These are phyloP conservation scores for Mormyrus proboscirostris DNA, from an alignment of 2,797 vertebrate genomes.

Conservation along the genomic window DNA sequence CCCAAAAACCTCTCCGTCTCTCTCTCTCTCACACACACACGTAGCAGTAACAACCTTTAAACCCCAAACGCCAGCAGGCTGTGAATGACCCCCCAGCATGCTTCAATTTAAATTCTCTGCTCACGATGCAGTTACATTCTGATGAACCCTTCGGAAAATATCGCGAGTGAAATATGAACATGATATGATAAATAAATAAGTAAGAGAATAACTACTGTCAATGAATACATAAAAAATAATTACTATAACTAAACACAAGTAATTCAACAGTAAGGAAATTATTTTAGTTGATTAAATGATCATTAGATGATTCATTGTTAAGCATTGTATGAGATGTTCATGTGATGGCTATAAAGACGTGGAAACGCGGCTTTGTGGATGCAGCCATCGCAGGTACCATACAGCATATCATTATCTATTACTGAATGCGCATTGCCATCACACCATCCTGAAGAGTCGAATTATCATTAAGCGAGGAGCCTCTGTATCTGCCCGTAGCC, in stretches of 20 bases:
- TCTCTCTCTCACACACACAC: background rate
- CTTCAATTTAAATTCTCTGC: background rate
- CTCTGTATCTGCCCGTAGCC: background rate
- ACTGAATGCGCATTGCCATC: background rate
- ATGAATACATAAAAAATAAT: background rate
- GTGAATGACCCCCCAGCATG: background rate
- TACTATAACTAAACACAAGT: background rate
- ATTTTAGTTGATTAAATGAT: background rate
- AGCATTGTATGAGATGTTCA: background rate
- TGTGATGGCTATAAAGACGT: background rate
- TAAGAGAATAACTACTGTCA: background rate
- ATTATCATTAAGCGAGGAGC: background rate
- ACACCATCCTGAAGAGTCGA: too few relatives aligned
- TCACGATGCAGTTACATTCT: background rate
- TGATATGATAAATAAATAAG: background rate
- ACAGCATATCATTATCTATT: too few relatives aligned
- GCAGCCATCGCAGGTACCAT: background rate
- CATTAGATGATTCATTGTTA: background rate
- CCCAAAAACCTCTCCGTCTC: background rate
- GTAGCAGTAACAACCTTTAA: background rate
- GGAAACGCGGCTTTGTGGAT: background rate
- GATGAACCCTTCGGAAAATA: background rate
- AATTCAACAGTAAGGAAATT: background rate
- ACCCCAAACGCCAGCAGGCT: background rate
- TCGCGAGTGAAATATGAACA: background rate